Conservation (phyloP, 1,140 invertebrate species). For the Aphaenogaster floridana region DNA sequence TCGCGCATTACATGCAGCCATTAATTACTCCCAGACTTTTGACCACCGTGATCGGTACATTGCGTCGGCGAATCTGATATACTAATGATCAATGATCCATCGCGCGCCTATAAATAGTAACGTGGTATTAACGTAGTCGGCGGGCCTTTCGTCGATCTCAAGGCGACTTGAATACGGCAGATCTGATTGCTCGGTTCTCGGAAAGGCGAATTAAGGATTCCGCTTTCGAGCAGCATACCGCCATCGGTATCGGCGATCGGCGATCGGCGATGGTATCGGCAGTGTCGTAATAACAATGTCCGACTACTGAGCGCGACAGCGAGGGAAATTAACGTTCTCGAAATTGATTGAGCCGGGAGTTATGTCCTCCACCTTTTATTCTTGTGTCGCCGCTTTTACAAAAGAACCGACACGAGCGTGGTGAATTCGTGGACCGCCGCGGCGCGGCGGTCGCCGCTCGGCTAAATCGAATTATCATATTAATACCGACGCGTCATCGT, state of each 20-base stretch:
- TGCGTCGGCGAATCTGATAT: constrained; percentile 56
- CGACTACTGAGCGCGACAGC: constrained; percentile 63
- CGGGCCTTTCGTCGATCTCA: constrained; percentile 68
- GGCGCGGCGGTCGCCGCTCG: constrained; percentile 16
- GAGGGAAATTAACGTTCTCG: constrained; percentile 65
- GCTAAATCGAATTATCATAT: constrained; percentile 74
- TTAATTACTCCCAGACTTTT: constrained; percentile 44
- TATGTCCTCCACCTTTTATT: neutral
- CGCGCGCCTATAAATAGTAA: constrained; percentile 62
- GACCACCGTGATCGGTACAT: constrained; percentile 42
- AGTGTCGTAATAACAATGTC: constrained; percentile 76
- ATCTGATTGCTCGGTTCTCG: constrained; percentile 70
- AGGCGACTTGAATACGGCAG: constrained; percentile 60
- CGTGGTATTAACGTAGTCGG: constrained; percentile 56
- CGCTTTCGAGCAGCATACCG: constrained; percentile 58
- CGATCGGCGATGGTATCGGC: constrained; percentile 68
- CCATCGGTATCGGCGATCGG: constrained; percentile 46
- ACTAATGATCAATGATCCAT: constrained; percentile 64
- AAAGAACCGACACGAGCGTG: constrained; percentile 56
- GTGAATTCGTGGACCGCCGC: constrained; percentile 49
- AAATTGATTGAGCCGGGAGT: constrained; percentile 58
- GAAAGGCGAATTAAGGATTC: constrained; percentile 76
- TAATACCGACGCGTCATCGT: constrained; percentile 74
- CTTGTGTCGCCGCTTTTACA: constrained; percentile 59
- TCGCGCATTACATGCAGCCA: constrained; percentile 43